Percentiles rank a stretch among this genome's conserved stretches.
phyloP scores from a whole-genome alignment of 1,140 invertebrate genomes.

The Hormaphis cornu region DNA sequence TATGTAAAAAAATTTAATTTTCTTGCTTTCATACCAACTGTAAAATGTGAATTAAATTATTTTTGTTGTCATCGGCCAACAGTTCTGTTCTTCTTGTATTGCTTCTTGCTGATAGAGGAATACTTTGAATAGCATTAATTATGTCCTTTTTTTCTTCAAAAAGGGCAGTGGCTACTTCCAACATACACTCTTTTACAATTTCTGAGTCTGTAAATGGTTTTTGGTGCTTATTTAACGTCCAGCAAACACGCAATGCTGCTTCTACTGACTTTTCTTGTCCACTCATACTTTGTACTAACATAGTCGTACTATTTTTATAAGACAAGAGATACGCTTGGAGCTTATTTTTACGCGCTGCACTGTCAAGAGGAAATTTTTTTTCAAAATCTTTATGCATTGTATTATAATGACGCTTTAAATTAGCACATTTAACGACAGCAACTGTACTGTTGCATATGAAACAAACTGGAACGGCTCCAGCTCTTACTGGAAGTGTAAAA shows the following conservation, averaged over 20 bases:
- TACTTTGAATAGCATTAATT: slow-evolving; percentile 12
- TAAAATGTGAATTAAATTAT: neutral
- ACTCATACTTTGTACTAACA: slow-evolving; percentile 7
- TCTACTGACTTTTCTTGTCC: slow-evolving; percentile 1
- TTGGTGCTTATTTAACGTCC: slow-evolving; percentile 21
- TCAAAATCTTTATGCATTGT: neutral
- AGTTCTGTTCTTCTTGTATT: slow-evolving; percentile 11
- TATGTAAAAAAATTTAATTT: too few species aligned
- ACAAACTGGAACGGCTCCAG: too few species aligned
- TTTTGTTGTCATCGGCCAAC: neutral
- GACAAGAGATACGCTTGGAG: neutral
- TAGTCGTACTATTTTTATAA: neutral
- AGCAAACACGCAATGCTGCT: slow-evolving; percentile 16
- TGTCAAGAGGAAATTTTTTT: neutral
- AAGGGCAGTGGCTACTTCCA: slow-evolving; percentile 1
- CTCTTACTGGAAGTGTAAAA: neutral
- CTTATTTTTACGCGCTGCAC: neutral
- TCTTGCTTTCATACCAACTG: too few species aligned
- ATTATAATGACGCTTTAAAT: neutral
- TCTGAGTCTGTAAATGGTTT: slow-evolving; percentile 29
- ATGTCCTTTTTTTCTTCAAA: slow-evolving; percentile 22
- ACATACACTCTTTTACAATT: slow-evolving; percentile 9
- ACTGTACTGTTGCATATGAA: neutral
- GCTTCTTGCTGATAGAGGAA: slow-evolving; percentile 17
- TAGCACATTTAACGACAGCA: neutral